Evolutionary conservation across 2,888 invertebrate genomes (phyloP).

Genomic region (Teleiodes luculella): DNA sequence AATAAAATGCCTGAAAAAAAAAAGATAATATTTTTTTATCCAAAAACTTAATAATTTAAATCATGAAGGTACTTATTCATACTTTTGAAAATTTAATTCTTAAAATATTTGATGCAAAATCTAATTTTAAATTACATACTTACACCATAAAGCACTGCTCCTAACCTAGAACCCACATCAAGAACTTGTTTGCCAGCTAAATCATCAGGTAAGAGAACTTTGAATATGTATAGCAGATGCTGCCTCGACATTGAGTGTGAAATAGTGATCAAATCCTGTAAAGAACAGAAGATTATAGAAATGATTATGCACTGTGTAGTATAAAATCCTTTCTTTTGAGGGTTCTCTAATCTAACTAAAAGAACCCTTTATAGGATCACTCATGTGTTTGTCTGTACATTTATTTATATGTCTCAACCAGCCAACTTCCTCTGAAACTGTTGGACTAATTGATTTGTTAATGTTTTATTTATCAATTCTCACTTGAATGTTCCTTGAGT

Average conservation of each 20-base stretch:
- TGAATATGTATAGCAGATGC: slow-evolving; percentile 80
- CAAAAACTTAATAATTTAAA: slow-evolving; percentile 56
- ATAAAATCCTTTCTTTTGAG: too few relatives aligned
- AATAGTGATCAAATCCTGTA: slow-evolving; percentile 76
- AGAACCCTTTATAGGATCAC: too few relatives aligned
- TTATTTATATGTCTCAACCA: too few relatives aligned
- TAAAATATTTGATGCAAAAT: too few relatives aligned
- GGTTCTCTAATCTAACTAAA: too few relatives aligned
- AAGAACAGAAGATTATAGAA: too few relatives aligned
- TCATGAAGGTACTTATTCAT: too few relatives aligned
- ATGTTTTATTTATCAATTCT: neutral
- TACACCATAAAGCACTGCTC: slow-evolving; percentile 84
- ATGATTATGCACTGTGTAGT: too few relatives aligned
- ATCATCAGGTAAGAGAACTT: slow-evolving; percentile 79
- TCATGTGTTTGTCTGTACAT: too few relatives aligned
- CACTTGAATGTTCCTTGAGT: slow-evolving; percentile 57
- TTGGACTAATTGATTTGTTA: neutral
- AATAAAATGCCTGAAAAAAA: slow-evolving; percentile 78
- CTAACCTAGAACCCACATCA: slow-evolving; percentile 85
- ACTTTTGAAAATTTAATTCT: too few relatives aligned
- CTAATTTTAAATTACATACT: too few relatives aligned
- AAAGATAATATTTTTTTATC: slow-evolving; percentile 6
- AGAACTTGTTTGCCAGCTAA: slow-evolving; percentile 77
- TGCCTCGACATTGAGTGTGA: slow-evolving; percentile 83
- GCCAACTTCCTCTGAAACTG: too few relatives aligned